phyloP scores from a whole-genome alignment of 2,888 invertebrate species.

The Pseudococcus viburni region DNA sequence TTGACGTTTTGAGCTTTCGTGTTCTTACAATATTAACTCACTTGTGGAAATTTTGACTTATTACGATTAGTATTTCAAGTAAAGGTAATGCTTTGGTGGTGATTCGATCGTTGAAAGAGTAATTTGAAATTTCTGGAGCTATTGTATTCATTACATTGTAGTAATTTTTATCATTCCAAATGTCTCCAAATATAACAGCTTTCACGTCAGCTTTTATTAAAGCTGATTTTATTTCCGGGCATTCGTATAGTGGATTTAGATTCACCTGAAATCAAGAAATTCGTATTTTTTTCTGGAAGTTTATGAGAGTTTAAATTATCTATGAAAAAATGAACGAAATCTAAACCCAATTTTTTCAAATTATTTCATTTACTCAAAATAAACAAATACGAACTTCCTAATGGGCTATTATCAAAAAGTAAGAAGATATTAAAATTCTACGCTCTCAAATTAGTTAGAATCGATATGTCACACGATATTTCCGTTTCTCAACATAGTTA shows the following conservation, averaged over 20 bases:
- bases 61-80: conserved; percentile 70
- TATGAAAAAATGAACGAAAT: too few species aligned
- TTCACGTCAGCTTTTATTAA: conserved; percentile 80
- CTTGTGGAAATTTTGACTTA: conserved; percentile 23
- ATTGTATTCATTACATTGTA: conserved; percentile 77
- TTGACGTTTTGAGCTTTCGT: too few species aligned
- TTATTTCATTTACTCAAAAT: too few species aligned
- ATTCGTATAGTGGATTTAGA: conserved; percentile 83
- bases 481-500: too few species aligned
- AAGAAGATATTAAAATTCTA: too few species aligned
- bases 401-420: too few species aligned
- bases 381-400: too few species aligned
- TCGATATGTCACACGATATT: too few species aligned
- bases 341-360: too few species aligned
- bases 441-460: too few species aligned
- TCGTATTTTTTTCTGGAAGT: neutral
- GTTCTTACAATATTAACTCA: neutral
- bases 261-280: conserved; percentile 75
- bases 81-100: conserved; percentile 73
- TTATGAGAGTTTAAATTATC: too few species aligned
- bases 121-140: conserved; percentile 75
- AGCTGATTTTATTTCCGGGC: conserved; percentile 80
- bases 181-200: conserved; percentile 78
- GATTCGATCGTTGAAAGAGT: conserved; percentile 70
- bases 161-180: conserved; percentile 79